These are phyloP conservation scores for Telenomus remus DNA, from an alignment of 1,140 invertebrate species.

Conservation along the genomic window DNA sequence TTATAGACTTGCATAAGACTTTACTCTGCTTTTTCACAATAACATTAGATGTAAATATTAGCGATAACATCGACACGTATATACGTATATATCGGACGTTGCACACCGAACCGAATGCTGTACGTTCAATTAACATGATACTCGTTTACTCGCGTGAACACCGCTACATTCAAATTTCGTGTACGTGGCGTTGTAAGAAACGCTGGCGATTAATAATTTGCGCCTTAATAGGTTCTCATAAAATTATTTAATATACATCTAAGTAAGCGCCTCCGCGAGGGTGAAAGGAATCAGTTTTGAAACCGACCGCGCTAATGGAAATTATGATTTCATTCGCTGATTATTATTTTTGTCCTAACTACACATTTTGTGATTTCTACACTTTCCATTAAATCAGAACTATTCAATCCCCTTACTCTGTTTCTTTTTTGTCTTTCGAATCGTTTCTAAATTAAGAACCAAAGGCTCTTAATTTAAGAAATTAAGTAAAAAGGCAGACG, in stretches of 20 bases:
- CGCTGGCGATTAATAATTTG: conserved; percentile 38
- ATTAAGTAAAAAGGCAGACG: too few species aligned
- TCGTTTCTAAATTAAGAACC: too few species aligned
- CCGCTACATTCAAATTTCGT: conserved; percentile 40
- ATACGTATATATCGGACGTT: conserved; percentile 25
- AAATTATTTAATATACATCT: conserved; percentile 19
- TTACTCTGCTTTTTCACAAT: conserved; percentile 17
- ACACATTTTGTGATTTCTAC: too few species aligned
- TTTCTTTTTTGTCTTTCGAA: too few species aligned
- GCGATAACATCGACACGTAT: conserved; percentile 46
- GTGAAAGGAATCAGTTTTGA: conserved; percentile 14
- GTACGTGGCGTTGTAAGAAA: conserved; percentile 34
- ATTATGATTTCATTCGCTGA: not conserved
- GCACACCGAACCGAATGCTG: conserved; percentile 12
- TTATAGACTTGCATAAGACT: conserved; percentile 3
- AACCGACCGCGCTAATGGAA: not conserved
- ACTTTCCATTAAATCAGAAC: too few species aligned
- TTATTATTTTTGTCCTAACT: too few species aligned
- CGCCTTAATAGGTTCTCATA: conserved; percentile 18
- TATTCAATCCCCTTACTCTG: too few species aligned
- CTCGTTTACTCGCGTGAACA: conserved; percentile 41
- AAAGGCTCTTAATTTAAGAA: too few species aligned
- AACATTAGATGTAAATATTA: conserved; percentile 47
- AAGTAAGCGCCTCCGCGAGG: conserved; percentile 13
- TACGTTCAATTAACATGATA: conserved; percentile 47